A percentile compares a stretch with the other conserved stretches of the same genome.
Evolutionary conservation across 2,797 vertebrate genomes (phyloP).

Genomic region (Taenioides sp.): DNA sequence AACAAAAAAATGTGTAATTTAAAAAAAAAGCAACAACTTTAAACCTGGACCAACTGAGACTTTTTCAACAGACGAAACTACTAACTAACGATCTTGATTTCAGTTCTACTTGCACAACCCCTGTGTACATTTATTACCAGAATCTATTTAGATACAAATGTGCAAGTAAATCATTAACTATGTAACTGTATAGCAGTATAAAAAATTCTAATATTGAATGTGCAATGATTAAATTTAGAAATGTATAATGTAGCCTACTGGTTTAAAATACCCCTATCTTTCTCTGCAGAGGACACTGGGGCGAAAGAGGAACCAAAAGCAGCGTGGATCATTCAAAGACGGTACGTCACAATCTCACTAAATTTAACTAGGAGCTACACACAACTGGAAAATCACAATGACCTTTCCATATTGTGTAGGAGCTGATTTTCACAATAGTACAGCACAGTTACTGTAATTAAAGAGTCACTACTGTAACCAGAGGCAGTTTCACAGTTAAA

Average conservation of each 20-base stretch:
- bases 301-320: constrained; percentile 81
- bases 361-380: constrained; percentile 19
- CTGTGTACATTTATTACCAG: neutral
- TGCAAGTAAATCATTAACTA: neutral
- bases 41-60: too few species aligned
- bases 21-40: too few species aligned
- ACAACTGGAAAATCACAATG: constrained; percentile 34
- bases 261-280: constrained; percentile 1
- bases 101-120: neutral
- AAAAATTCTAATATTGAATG: neutral
- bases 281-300: constrained; percentile 81
- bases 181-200: neutral
- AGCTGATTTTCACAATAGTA: neutral
- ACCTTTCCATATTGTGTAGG: neutral
- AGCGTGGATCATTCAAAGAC: constrained; percentile 93
- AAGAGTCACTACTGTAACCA: neutral
- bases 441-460: constrained; percentile 5
- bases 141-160: neutral
- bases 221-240: neutral
- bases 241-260: neutral
- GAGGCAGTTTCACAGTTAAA: neutral
- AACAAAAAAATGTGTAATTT: too few species aligned
- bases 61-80: neutral
- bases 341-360: constrained; percentile 74
- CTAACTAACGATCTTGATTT: neutral